phyloP scores from a whole-genome alignment of 2,113 vertebrate species.

The Euleptes europaea region DNA sequence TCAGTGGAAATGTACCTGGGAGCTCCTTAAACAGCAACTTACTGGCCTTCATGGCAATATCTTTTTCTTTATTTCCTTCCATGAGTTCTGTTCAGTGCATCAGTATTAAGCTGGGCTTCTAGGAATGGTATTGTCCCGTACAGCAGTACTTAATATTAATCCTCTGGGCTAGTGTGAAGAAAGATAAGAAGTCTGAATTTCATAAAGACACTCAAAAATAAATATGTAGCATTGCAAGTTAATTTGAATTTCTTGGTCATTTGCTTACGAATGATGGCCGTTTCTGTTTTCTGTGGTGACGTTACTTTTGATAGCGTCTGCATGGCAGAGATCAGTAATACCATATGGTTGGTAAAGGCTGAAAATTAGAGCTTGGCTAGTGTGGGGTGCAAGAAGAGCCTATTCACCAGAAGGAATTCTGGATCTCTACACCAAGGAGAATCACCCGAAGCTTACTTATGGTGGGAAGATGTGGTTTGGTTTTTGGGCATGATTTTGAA shows the following conservation, averaged over 20 bases:
- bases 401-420: background rate
- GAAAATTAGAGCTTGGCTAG: background rate
- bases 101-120: conserved; percentile 61
- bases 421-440: background rate
- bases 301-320: background rate
- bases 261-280: background rate
- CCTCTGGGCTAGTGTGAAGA: conserved; percentile 57
- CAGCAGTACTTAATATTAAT: conserved; percentile 18
- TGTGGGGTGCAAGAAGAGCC: background rate
- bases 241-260: background rate
- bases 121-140: conserved; percentile 47
- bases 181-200: conserved; percentile 44
- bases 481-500: background rate
- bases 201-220: background rate
- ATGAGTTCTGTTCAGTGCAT: conserved; percentile 58
- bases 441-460: too few relatives aligned
- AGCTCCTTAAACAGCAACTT: conserved; percentile 36
- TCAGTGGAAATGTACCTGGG: conserved; percentile 21
- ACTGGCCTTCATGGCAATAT: conserved; percentile 21
- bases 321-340: background rate
- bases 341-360: too few relatives aligned
- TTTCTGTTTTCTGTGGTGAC: background rate
- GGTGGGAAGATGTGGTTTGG: background rate
- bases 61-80: conserved; percentile 35
- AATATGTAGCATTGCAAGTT: fast-evolving